These are phyloP conservation scores for Chrysopilus asiliformis DNA, from an alignment of 2,888 invertebrate genomes.

Conservation along the genomic window DNA sequence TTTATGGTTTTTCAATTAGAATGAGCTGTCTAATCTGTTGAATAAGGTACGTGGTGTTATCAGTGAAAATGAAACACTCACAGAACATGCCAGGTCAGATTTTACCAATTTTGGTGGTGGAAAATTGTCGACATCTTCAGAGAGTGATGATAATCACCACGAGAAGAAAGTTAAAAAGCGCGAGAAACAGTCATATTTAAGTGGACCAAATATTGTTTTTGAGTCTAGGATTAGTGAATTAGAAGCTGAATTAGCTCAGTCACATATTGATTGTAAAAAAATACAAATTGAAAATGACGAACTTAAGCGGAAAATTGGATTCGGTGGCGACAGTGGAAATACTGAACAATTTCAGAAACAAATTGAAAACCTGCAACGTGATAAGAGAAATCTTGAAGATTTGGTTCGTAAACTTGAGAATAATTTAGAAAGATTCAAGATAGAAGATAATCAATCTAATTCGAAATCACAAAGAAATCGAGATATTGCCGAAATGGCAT, in stretches of 20 bases:
- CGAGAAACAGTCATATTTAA: constrained; percentile 35
- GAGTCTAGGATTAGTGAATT: constrained; percentile 74
- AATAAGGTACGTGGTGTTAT: constrained; percentile 77
- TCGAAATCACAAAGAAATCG: constrained; percentile 51
- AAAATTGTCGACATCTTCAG: constrained; percentile 37
- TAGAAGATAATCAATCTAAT: constrained; percentile 46
- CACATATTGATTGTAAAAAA: constrained; percentile 62
- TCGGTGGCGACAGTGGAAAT: constrained; percentile 33
- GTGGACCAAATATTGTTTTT: constrained; percentile 68
- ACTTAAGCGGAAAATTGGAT: constrained; percentile 32
- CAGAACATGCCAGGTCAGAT: constrained; percentile 62
- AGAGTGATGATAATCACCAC: constrained; percentile 34
- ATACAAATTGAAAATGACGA: constrained; percentile 50
- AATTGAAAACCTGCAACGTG: constrained; percentile 56
- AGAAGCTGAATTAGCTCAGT: constrained; percentile 68
- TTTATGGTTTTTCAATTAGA: no score
- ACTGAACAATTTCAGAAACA: constrained; percentile 50
- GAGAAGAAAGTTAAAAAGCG: constrained; percentile 1
- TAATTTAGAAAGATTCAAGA: constrained; percentile 48
- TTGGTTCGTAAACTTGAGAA: constrained; percentile 54
- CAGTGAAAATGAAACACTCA: constrained; percentile 67
- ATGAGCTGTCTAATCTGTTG: constrained; percentile 60
- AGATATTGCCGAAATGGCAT: constrained; percentile 60
- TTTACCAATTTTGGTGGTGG: constrained; percentile 38
- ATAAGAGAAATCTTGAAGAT: constrained; percentile 53